Evolutionary conservation across 2,797 vertebrate species (phyloP).

Genomic region (Lepus oiostolus): DNA sequence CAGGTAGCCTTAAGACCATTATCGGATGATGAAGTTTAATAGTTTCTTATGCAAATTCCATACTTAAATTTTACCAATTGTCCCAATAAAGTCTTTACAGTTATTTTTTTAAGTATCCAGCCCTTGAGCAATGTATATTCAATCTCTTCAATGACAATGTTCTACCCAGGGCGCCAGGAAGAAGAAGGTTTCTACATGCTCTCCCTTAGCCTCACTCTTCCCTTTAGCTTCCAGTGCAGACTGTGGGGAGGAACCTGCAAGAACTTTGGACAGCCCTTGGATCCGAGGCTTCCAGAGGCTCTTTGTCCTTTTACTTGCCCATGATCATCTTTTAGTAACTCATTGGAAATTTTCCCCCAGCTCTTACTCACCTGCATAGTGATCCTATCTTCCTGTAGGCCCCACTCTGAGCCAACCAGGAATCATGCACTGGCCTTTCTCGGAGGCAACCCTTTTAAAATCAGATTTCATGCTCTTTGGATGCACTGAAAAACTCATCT

Average conservation of each 20-base stretch:
- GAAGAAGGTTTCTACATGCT: background rate
- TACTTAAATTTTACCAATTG: background rate
- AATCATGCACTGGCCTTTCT: background rate
- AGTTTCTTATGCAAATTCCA: background rate
- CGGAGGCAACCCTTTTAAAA: background rate
- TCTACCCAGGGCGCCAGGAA: background rate
- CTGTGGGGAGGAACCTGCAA: background rate
- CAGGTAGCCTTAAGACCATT: background rate
- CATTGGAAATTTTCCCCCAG: background rate
- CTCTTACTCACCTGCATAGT: background rate
- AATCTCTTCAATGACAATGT: background rate
- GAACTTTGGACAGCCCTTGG: background rate
- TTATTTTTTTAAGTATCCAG: background rate
- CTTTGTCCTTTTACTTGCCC: background rate
- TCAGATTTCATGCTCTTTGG: background rate
- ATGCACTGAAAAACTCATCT: background rate
- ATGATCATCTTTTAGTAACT: background rate
- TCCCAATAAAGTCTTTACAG: background rate
- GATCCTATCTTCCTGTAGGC: background rate
- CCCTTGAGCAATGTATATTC: background rate
- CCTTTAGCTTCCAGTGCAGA: fast-evolving
- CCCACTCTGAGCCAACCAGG: background rate
- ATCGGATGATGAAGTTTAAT: background rate
- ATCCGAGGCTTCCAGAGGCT: background rate
- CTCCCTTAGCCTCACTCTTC: background rate